phyloP scores from a whole-genome alignment of 2,888 invertebrate genomes.

The Apantesis nais region DNA sequence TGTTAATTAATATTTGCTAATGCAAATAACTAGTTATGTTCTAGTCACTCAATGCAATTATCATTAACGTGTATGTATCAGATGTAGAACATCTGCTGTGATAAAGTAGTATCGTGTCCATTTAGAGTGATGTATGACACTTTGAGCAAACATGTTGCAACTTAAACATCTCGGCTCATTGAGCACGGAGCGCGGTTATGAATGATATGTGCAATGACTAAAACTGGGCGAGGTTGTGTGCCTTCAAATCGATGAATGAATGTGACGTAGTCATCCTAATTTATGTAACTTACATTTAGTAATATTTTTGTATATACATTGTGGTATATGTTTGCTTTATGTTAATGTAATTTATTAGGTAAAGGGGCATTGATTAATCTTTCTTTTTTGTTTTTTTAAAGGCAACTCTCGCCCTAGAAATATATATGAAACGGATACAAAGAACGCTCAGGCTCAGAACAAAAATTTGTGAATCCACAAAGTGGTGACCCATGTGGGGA shows the following conservation, averaged over 20 bases:
- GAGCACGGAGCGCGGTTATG: conserved; percentile 46
- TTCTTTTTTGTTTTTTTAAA: too few species aligned
- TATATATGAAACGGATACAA: too few species aligned
- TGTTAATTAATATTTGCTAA: conserved; percentile 14
- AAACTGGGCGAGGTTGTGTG: conserved; percentile 57
- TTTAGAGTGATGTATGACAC: conserved; percentile 47
- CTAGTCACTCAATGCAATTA: conserved; percentile 20
- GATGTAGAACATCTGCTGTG: conserved; percentile 35
- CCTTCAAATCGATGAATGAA: conserved; percentile 62
- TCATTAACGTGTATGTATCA: conserved; percentile 27
- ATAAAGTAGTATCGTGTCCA: conserved; percentile 22
- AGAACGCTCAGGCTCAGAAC: too few species aligned
- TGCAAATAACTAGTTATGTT: conserved; percentile 16
- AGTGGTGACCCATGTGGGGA: too few species aligned
- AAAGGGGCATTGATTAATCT: too few species aligned
- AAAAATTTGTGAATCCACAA: too few species aligned
- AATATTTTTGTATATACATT: conserved; percentile 1
- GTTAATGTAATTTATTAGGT: too few species aligned
- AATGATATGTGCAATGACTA: conserved; percentile 57
- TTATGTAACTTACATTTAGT: conserved; percentile 34
- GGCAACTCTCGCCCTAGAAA: too few species aligned
- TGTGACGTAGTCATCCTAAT: conserved; percentile 45
- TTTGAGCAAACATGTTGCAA: conserved; percentile 51
- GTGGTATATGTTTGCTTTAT: conserved; percentile 4
- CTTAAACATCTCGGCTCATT: conserved; percentile 56